Evolutionary conservation across 2,797 vertebrate species (phyloP).

Genomic region (Apogon talboti): DNA sequence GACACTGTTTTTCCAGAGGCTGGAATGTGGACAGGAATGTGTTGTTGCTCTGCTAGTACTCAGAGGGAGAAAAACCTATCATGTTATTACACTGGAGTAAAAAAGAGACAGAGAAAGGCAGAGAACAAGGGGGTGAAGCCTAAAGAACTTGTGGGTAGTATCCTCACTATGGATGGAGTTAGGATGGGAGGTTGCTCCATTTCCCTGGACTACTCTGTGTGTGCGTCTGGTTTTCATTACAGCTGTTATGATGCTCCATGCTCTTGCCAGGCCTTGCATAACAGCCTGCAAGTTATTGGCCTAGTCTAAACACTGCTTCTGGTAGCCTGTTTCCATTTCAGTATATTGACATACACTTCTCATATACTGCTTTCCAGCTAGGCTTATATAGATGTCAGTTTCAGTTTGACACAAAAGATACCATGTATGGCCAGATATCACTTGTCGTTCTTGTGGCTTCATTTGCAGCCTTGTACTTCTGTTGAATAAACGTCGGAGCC

Average conservation of each 20-base stretch:
- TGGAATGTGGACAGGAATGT: slow-evolving; percentile 86
- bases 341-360: slow-evolving; percentile 6
- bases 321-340: slow-evolving; percentile 4
- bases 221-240: slow-evolving; percentile 76
- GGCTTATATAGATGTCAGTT: not conserved
- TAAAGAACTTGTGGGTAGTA: slow-evolving; percentile 16
- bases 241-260: slow-evolving; percentile 66
- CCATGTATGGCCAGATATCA: no score
- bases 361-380: slow-evolving; percentile 15
- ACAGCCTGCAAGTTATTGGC: slow-evolving; percentile 55
- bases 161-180: slow-evolving; percentile 23
- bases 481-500: no score
- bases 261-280: slow-evolving; percentile 64
- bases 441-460: no score
- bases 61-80: slow-evolving; percentile 74
- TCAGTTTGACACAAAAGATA: not conserved
- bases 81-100: slow-evolving; percentile 59
- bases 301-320: slow-evolving; percentile 40
- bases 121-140: slow-evolving; percentile 25
- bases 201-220: slow-evolving; percentile 34
- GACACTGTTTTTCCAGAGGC: slow-evolving; percentile 82
- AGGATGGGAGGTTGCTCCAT: slow-evolving; percentile 39
- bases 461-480: no score
- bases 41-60: slow-evolving; percentile 81
- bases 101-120: slow-evolving; percentile 30